A percentile compares a stretch with the other conserved stretches of the same genome.
Conservation (phyloP, 2,888 invertebrate genomes). For the Trisateles emortualis region DNA sequence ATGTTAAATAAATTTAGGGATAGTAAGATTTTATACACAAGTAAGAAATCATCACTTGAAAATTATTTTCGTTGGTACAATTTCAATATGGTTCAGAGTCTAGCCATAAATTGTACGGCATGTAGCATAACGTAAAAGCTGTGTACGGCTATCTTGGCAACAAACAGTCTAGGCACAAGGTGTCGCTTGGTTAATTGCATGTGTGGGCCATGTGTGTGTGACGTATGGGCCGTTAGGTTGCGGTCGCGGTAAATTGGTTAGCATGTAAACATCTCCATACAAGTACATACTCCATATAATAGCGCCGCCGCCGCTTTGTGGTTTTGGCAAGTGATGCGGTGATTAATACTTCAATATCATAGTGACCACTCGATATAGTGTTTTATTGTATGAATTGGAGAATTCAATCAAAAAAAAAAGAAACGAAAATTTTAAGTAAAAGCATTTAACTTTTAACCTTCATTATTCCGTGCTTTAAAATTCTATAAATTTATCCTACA, state of each 20-base stretch:
- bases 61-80: too few relatives aligned
- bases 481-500: too few relatives aligned
- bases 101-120: background rate
- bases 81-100: background rate
- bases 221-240: slow-evolving; percentile 26
- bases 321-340: background rate
- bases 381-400: too few relatives aligned
- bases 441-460: too few relatives aligned
- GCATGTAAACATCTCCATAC: background rate
- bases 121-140: background rate
- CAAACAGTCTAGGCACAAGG: slow-evolving; percentile 29
- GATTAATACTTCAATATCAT: slow-evolving; percentile 1
- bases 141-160: slow-evolving; percentile 8
- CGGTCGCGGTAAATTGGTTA: slow-evolving; percentile 21
- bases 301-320: background rate
- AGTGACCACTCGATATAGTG: too few relatives aligned
- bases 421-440: too few relatives aligned
- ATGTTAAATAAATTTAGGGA: too few relatives aligned
- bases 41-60: too few relatives aligned
- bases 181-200: slow-evolving; percentile 39
- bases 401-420: too few relatives aligned
- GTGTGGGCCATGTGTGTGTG: slow-evolving; percentile 34
- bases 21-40: too few relatives aligned
- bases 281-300: background rate
- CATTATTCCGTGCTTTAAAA: too few relatives aligned